These are phyloP conservation scores for Anticlea derivata DNA, from an alignment of 2,888 invertebrate genomes.

Conservation along the genomic window DNA sequence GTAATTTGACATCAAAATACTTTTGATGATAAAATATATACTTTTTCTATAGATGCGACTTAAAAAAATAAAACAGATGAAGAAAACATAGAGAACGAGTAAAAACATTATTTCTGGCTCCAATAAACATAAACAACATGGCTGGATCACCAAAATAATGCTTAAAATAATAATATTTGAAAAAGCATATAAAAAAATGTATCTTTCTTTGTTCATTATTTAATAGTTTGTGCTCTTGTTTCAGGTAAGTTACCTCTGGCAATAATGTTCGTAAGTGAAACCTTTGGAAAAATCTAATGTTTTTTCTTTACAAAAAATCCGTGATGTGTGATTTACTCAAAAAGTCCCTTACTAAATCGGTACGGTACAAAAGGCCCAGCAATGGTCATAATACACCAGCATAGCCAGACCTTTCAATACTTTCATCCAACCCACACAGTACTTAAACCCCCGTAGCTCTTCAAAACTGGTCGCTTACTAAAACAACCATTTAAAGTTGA, in stretches of 20 bases:
- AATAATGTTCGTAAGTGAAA: conserved; percentile 7
- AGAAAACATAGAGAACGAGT: no score
- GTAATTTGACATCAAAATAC: background rate
- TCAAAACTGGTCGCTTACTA: conserved; percentile 43
- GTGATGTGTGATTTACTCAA: conserved; percentile 43
- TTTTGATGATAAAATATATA: no score
- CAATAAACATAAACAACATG: no score
- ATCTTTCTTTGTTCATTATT: no score
- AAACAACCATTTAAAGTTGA: conserved; percentile 46
- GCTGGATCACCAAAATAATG: no score
- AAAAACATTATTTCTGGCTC: no score
- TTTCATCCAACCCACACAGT: conserved; percentile 29
- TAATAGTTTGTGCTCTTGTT: conserved; percentile 10
- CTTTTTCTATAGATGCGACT: no score
- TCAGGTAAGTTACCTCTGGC: conserved; percentile 21
- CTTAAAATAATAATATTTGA: no score
- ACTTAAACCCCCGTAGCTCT: conserved; percentile 37
- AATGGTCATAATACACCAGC: conserved; percentile 45
- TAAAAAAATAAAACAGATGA: no score
- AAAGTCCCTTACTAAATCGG: conserved; percentile 49
- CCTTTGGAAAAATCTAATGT: conserved; percentile 3
- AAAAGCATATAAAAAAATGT: no score
- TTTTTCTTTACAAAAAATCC: background rate
- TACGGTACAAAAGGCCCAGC: conserved; percentile 50
- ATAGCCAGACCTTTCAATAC: conserved; percentile 37